Evolutionary conservation across 2,797 vertebrate species (phyloP).

Genomic region (Acanthopagrus latus): DNA sequence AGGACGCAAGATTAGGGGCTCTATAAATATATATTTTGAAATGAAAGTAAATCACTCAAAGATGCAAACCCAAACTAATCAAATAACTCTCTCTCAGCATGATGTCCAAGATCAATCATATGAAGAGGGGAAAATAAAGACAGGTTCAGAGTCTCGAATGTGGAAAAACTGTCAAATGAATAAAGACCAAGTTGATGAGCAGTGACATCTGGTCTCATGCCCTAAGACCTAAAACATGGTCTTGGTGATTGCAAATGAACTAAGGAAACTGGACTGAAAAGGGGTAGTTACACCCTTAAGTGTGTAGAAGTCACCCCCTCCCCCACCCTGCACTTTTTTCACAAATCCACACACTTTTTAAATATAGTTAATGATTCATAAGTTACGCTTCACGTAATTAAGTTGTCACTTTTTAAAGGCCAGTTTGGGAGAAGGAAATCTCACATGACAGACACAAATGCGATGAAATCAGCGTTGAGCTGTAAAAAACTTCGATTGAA

Average conservation of each 20-base stretch:
- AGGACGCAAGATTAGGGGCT: background rate
- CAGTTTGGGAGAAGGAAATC: slow-evolving; percentile 16
- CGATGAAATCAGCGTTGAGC: slow-evolving; percentile 24
- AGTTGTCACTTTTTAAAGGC: slow-evolving; percentile 17
- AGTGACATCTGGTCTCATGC: slow-evolving; percentile 23
- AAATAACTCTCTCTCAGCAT: slow-evolving; percentile 24
- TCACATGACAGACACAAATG: background rate
- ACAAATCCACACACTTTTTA: slow-evolving; percentile 25
- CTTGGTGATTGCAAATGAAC: slow-evolving; percentile 55
- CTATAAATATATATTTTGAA: background rate
- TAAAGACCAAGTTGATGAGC: slow-evolving; percentile 36
- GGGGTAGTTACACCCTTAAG: slow-evolving; percentile 43
- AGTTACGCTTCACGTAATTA: slow-evolving; percentile 11
- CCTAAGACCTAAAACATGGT: slow-evolving; percentile 41
- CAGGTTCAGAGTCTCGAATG: slow-evolving; percentile 42
- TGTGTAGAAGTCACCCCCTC: slow-evolving; percentile 11
- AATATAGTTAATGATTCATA: slow-evolving; percentile 22
- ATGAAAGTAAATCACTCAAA: background rate
- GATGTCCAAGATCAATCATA: slow-evolving; percentile 46
- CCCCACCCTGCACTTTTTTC: slow-evolving; percentile 3
- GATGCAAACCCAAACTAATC: slow-evolving; percentile 37
- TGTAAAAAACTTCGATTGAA: slow-evolving; percentile 6
- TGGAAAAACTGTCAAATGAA: slow-evolving; percentile 28
- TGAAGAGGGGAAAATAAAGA: slow-evolving; percentile 55
- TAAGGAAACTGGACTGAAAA: slow-evolving; percentile 34